A percentile compares a stretch with the other conserved stretches of the same genome.
Evolutionary conservation across 1,140 invertebrate genomes (phyloP).

Genomic region (Magallana gigas): DNA sequence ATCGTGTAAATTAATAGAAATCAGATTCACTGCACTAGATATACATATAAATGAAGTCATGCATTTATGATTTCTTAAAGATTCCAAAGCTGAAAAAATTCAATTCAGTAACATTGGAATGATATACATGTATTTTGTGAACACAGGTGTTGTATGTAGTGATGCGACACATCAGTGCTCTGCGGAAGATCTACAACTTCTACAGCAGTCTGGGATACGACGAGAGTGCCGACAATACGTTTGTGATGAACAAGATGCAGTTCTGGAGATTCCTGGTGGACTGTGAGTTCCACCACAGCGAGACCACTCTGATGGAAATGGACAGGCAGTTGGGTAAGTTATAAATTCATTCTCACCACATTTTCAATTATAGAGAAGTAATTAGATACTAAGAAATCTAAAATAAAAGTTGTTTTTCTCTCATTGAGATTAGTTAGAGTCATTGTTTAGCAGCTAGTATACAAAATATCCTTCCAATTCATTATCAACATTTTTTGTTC

Average conservation of each 20-base stretch:
- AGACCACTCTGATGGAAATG: slow-evolving; percentile 76
- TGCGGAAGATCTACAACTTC: slow-evolving; percentile 77
- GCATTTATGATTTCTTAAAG: neutral
- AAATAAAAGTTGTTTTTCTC: no score
- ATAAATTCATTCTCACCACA: neutral
- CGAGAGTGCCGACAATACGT: slow-evolving; percentile 78
- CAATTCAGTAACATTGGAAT: no score
- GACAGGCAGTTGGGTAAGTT: slow-evolving; percentile 74
- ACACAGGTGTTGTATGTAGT: slow-evolving; percentile 75
- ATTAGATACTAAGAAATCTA: neutral
- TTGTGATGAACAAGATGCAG: slow-evolving; percentile 78
- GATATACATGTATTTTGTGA: no score
- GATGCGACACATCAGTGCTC: slow-evolving; percentile 73
- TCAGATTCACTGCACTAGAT: neutral
- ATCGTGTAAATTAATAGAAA: neutral
- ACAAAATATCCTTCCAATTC: no score
- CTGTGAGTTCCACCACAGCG: slow-evolving; percentile 75
- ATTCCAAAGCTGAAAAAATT: neutral
- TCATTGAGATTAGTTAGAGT: no score
- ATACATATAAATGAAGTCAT: no score
- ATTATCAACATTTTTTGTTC: no score
- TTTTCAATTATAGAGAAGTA: neutral
- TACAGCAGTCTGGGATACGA: slow-evolving; percentile 78
- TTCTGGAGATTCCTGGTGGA: slow-evolving; percentile 80
- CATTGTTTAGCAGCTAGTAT: no score